Conservation (phyloP, 2,888 invertebrate species). For the Scaptomyza flava region DNA sequence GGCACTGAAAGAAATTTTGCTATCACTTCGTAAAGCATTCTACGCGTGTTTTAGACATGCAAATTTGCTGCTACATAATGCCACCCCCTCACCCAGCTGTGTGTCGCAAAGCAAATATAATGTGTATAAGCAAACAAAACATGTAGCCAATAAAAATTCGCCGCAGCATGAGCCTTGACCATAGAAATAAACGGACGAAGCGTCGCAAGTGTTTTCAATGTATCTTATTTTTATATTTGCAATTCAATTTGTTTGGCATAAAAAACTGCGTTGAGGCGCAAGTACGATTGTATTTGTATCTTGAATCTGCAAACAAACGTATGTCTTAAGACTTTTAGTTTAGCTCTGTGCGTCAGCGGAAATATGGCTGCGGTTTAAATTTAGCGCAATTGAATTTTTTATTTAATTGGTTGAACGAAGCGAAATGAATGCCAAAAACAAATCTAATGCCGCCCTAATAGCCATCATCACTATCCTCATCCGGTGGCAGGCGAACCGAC, state of each 20-base stretch:
- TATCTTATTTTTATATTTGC: slow-evolving; percentile 39
- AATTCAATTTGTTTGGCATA: slow-evolving; percentile 59
- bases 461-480: slow-evolving; percentile 43
- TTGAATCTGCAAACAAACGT: slow-evolving; percentile 9
- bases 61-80: slow-evolving; percentile 29
- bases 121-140: slow-evolving; percentile 19
- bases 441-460: slow-evolving; percentile 10
- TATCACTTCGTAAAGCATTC: background rate
- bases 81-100: slow-evolving; percentile 9
- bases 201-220: slow-evolving; percentile 52
- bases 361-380: slow-evolving; percentile 52
- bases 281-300: slow-evolving; percentile 8
- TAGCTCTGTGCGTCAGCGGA: slow-evolving; percentile 78
- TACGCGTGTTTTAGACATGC: slow-evolving; percentile 60
- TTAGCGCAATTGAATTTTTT: slow-evolving; percentile 57
- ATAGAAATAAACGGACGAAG: slow-evolving; percentile 52
- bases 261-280: slow-evolving; percentile 47
- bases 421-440: slow-evolving; percentile 10
- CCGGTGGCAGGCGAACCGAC: slow-evolving; percentile 28
- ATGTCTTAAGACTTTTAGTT: slow-evolving; percentile 28
- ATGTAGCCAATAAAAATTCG: slow-evolving; percentile 53
- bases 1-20: slow-evolving; percentile 60
- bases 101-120: slow-evolving; percentile 15
- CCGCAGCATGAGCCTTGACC: slow-evolving; percentile 64
- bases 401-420: slow-evolving; percentile 54